A percentile compares a stretch with the other conserved stretches of the same genome.
Evolutionary conservation across 2,113 vertebrate genomes (phyloP).

Genomic region (Stigmatopora argus): DNA sequence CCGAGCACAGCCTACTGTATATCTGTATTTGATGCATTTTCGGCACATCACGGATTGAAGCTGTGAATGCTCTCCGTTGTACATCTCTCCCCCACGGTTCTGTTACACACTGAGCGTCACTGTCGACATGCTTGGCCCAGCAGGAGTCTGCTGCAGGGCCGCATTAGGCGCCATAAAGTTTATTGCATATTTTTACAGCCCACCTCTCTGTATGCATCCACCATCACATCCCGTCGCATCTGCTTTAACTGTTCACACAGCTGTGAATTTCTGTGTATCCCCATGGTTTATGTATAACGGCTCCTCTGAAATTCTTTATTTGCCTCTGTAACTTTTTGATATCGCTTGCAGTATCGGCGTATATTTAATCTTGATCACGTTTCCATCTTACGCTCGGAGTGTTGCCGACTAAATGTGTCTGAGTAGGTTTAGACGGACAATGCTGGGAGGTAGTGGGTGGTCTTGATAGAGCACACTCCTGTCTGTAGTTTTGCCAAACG

Average conservation of each 20-base stretch:
- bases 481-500: conserved; percentile 22
- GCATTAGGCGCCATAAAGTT: conserved; percentile 73
- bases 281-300: conserved; percentile 62
- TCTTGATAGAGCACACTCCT: conserved; percentile 21
- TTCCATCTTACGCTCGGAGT: conserved; percentile 19
- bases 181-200: conserved; percentile 71
- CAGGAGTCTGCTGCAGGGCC: conserved; percentile 63
- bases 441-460: conserved; percentile 15
- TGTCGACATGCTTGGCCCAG: conserved; percentile 59
- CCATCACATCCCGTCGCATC: conserved; percentile 64
- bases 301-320: conserved; percentile 59
- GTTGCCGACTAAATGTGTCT: conserved; percentile 25
- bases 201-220: conserved; percentile 67
- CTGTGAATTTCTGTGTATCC: conserved; percentile 66
- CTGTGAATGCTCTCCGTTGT: conserved; percentile 59
- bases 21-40: conserved; percentile 44
- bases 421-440: conserved; percentile 32
- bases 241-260: conserved; percentile 70
- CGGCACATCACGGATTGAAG: conserved; percentile 43
- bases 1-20: conserved; percentile 33
- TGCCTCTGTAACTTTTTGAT: conserved; percentile 50
- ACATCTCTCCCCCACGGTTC: conserved; percentile 61
- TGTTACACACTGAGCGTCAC: conserved; percentile 59
- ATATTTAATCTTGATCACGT: conserved; percentile 54
- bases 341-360: conserved; percentile 45